These are phyloP conservation scores for Zaprionus inermis DNA, from an alignment of 1,140 invertebrate species.

Conservation along the genomic window DNA sequence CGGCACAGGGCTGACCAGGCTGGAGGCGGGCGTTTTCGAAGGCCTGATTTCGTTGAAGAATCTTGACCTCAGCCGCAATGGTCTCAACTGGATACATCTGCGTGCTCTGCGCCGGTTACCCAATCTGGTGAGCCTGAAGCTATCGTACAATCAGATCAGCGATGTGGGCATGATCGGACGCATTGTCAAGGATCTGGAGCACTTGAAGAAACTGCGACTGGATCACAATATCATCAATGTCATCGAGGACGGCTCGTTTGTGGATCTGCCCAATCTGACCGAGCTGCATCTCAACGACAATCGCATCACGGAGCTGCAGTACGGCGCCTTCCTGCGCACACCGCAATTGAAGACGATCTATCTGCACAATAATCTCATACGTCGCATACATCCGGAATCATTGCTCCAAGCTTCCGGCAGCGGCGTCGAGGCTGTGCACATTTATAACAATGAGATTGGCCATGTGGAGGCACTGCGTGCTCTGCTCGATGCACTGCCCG, in stretches of 20 bases:
- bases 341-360: slow-evolving; percentile 90
- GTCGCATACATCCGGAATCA: slow-evolving; percentile 91
- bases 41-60: slow-evolving; percentile 89
- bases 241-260: slow-evolving; percentile 91
- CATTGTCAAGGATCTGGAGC: slow-evolving; percentile 89
- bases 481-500: slow-evolving; percentile 90
- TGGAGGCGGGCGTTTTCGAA: slow-evolving; percentile 90
- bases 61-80: slow-evolving; percentile 91
- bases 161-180: slow-evolving; percentile 92
- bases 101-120: slow-evolving; percentile 89
- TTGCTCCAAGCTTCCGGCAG: slow-evolving; percentile 89
- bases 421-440: slow-evolving; percentile 90
- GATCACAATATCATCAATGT: slow-evolving; percentile 89
- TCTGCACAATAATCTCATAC: slow-evolving; percentile 91
- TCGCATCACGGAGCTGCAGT: slow-evolving; percentile 89
- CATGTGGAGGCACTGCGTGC: slow-evolving; percentile 89
- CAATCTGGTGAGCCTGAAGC: slow-evolving; percentile 88
- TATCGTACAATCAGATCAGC: slow-evolving; percentile 89
- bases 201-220: slow-evolving; percentile 88
- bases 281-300: slow-evolving; percentile 90
- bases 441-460: slow-evolving; percentile 90
- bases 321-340: slow-evolving; percentile 91
- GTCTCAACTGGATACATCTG: slow-evolving; percentile 91
- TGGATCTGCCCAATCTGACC: slow-evolving; percentile 90
- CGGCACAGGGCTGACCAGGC: slow-evolving; percentile 87